These are phyloP conservation scores for Falco berigora DNA, from an alignment of 2,797 vertebrate species.

Conservation along the genomic window DNA sequence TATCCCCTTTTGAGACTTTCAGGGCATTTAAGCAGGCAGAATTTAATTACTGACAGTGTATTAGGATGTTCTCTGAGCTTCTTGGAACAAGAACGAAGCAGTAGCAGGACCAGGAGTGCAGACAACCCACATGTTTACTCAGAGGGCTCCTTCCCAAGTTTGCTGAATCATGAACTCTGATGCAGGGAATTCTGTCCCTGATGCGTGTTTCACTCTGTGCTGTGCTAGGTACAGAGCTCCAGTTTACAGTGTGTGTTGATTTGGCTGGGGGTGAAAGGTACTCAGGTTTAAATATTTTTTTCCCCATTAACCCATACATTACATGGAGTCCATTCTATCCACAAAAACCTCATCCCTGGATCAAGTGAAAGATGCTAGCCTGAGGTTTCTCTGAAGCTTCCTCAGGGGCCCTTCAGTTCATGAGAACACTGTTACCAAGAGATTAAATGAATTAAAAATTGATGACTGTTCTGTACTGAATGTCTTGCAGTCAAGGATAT, in stretches of 20 bases:
- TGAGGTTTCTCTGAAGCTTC: slow-evolving; percentile 65
- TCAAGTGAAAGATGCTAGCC: slow-evolving; percentile 12
- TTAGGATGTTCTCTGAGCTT: slow-evolving; percentile 10
- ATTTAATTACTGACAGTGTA: slow-evolving; percentile 22
- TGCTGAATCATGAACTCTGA: slow-evolving; percentile 42
- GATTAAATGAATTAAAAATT: slow-evolving; percentile 76
- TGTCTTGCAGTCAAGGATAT: slow-evolving; percentile 71
- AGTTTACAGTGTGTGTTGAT: not conserved
- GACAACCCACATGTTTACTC: slow-evolving; percentile 8
- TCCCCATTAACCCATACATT: slow-evolving; percentile 6
- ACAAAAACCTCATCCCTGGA: not conserved
- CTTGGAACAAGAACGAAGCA: not conserved
- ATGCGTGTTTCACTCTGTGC: not conserved
- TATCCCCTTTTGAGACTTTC: not conserved
- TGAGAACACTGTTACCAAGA: slow-evolving; percentile 66
- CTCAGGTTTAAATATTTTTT: slow-evolving; percentile 32
- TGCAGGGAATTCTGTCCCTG: slow-evolving; percentile 15
- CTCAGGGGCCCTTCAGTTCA: slow-evolving; percentile 67
- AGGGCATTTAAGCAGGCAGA: slow-evolving; percentile 25
- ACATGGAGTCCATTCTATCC: not conserved
- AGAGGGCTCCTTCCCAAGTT: slow-evolving; percentile 31
- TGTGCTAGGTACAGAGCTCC: slow-evolving; percentile 3
- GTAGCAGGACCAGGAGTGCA: not conserved
- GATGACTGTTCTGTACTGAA: slow-evolving; percentile 67
- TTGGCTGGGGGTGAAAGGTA: slow-evolving; percentile 30